Conservation (phyloP, 2,888 invertebrate genomes). For the Xestia sexstrigata region DNA sequence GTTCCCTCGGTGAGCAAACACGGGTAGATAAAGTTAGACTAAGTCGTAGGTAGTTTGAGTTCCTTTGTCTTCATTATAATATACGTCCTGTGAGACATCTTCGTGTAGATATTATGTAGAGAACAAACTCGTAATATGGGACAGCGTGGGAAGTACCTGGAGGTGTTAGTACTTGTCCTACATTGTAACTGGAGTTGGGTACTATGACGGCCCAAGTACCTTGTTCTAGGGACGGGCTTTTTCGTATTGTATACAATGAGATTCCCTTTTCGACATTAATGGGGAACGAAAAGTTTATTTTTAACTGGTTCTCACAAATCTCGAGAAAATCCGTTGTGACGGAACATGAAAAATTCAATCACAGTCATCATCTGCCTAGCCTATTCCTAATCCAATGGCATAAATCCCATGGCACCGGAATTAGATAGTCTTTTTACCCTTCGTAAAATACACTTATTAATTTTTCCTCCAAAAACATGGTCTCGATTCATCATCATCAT, state of each 20-base stretch:
- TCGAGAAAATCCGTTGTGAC: neutral
- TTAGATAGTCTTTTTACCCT: neutral
- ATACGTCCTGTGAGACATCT: constrained; percentile 36
- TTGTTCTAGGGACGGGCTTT: neutral
- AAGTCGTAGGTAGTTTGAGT: constrained; percentile 35
- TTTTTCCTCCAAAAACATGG: constrained; percentile 6
- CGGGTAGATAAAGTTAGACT: constrained; percentile 30
- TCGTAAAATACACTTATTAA: neutral
- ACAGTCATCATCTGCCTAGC: neutral
- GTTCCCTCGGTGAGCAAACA: constrained; percentile 51
- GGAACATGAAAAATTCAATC: neutral
- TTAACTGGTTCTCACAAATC: neutral
- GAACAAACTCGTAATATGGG: neutral
- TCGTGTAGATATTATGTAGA: constrained; percentile 30
- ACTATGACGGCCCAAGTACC: neutral
- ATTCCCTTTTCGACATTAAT: neutral
- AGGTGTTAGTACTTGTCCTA: neutral
- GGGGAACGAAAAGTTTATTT: neutral
- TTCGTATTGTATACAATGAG: too few relatives aligned
- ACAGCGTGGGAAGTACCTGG: constrained; percentile 8
- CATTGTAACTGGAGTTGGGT: neutral
- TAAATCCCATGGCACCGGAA: neutral
- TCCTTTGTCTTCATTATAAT: constrained; percentile 50
- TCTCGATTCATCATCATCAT: too few relatives aligned
- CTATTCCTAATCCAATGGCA: too few relatives aligned